Conservation (phyloP, 2,797 vertebrate species). For the Myripristis jacobus region DNA sequence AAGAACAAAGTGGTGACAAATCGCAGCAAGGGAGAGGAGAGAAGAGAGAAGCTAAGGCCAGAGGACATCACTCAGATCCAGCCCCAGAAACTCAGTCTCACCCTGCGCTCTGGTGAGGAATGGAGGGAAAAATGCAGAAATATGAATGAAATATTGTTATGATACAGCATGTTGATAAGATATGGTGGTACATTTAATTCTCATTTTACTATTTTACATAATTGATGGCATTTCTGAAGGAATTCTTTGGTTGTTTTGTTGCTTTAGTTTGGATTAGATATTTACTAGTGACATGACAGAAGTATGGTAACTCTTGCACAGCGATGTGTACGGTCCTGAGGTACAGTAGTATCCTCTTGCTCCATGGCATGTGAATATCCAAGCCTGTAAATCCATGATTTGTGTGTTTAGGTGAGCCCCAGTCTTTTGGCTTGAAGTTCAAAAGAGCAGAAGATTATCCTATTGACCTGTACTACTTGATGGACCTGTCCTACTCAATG, state of each 20-base stretch:
- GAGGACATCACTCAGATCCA: conserved; percentile 97
- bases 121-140: neutral
- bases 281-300: too few species aligned
- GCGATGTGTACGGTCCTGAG: neutral
- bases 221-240: neutral
- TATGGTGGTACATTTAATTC: neutral
- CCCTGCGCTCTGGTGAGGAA: conserved; percentile 90
- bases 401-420: conserved; percentile 88
- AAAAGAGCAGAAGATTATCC: conserved; percentile 98
- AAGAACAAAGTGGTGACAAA: conserved; percentile 89
- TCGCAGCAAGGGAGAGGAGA: conserved; percentile 85
- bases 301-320: neutral
- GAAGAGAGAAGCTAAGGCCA: conserved; percentile 84
- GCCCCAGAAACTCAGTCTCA: conserved; percentile 91
- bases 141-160: neutral
- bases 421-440: conserved; percentile 91
- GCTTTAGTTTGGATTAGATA: neutral
- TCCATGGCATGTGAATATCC: neutral
- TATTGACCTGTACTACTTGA: conserved; percentile 98
- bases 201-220: too few species aligned
- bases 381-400: neutral
- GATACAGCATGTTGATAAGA: neutral
- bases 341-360: neutral
- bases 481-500: conserved; percentile 99
- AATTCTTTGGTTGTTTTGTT: neutral